Conservation (phyloP, 1,140 invertebrate species). For the Aphelinus certus region DNA sequence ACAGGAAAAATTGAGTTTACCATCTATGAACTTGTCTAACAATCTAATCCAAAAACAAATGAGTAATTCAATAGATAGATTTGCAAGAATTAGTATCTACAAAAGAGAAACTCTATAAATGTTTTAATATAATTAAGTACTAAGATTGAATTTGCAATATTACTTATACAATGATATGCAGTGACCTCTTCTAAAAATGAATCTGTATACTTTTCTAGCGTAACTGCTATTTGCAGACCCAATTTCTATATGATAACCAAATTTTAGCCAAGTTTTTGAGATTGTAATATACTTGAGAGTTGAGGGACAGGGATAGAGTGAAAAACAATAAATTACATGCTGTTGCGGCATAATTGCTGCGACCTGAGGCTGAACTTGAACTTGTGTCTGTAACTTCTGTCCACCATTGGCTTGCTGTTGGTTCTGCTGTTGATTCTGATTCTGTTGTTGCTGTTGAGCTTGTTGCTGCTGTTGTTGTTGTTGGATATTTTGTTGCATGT, state of each 20-base stretch:
- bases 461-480: slow-evolving; percentile 68
- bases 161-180: no score
- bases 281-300: not conserved
- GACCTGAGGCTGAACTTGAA: slow-evolving; percentile 66
- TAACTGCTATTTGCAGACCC: no score
- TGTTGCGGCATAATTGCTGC: slow-evolving; percentile 69
- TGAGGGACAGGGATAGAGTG: not conserved
- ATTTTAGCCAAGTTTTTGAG: no score
- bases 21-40: no score
- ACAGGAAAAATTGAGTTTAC: no score
- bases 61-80: not conserved
- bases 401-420: slow-evolving; percentile 57
- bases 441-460: slow-evolving; percentile 59
- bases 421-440: slow-evolving; percentile 53
- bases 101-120: no score
- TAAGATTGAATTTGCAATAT: no score
- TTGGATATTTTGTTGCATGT: slow-evolving; percentile 66
- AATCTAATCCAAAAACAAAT: not conserved
- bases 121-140: no score
- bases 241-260: no score
- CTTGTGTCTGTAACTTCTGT: slow-evolving; percentile 62
- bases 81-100: no score
- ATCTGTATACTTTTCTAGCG: no score
- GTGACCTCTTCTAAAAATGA: no score
- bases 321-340: slow-evolving; percentile 56